These are phyloP conservation scores for Leptopilina myrica DNA, from an alignment of 2,888 invertebrate species.

Conservation along the genomic window DNA sequence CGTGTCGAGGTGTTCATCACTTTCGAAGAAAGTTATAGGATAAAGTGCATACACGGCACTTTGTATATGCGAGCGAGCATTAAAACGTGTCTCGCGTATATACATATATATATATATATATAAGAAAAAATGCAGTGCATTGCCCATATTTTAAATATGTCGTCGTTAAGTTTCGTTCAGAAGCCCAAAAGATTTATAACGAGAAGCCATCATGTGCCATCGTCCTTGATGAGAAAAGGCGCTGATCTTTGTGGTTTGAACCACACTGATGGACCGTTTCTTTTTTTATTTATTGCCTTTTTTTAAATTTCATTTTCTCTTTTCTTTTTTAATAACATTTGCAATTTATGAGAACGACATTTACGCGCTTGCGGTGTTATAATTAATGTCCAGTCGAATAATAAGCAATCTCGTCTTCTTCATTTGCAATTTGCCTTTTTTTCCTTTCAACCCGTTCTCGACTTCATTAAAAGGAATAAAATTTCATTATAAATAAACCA, in stretches of 20 bases:
- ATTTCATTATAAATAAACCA: not conserved
- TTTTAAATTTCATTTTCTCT: no score
- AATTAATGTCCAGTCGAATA: conserved; percentile 32
- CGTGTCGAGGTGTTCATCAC: not conserved
- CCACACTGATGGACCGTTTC: conserved; percentile 42
- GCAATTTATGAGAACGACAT: conserved; percentile 36
- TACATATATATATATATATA: conserved; percentile 20
- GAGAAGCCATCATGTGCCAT: conserved; percentile 54
- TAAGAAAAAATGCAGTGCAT: conserved; percentile 48
- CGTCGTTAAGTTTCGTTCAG: conserved; percentile 59
- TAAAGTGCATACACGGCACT: conserved; percentile 15
- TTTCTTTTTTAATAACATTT: conserved; percentile 29
- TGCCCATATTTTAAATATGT: conserved; percentile 38
- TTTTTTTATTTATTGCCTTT: no score
- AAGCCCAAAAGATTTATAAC: conserved; percentile 60
- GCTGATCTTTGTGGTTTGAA: conserved; percentile 49
- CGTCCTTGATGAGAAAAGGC: conserved; percentile 52
- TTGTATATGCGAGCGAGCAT: conserved; percentile 49
- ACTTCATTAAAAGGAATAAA: not conserved
- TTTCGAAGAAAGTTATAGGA: conserved; percentile 21
- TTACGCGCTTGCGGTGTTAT: conserved; percentile 31
- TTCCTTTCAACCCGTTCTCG: not conserved
- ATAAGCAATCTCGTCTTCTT: conserved; percentile 29
- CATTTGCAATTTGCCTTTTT: conserved; percentile 12
- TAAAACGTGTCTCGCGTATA: conserved; percentile 57